Conservation (phyloP, 2,888 invertebrate genomes). For the Trissonchulus latispiculum region DNA sequence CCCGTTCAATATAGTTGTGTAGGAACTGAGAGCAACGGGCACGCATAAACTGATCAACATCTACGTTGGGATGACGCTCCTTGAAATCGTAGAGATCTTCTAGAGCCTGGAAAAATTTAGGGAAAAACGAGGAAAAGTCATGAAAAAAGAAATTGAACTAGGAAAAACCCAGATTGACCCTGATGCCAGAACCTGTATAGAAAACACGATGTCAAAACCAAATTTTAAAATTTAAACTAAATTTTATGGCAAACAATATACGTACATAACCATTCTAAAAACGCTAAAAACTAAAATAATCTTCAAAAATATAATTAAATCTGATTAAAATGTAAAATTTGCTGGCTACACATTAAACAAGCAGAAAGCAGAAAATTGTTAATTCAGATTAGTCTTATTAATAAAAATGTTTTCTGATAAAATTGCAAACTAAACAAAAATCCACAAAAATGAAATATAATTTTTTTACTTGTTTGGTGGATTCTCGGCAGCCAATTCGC, state of each 20-base stretch:
- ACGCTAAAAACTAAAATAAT: no score
- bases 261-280: no score
- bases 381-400: not conserved
- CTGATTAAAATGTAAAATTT: not conserved
- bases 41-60: slow-evolving; percentile 29
- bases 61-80: slow-evolving; percentile 45
- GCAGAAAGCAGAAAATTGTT: no score
- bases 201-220: no score
- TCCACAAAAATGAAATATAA: not conserved
- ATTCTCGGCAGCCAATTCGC: slow-evolving; percentile 18
- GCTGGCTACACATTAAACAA: not conserved
- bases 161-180: no score
- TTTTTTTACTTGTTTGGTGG: slow-evolving; percentile 19
- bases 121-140: no score
- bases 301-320: no score
- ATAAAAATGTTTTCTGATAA: not conserved
- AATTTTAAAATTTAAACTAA: no score
- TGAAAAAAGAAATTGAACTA: no score
- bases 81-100: slow-evolving; percentile 47
- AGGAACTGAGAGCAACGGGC: not conserved
- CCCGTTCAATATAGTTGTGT: not conserved
- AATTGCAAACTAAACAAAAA: not conserved
- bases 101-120: no score
- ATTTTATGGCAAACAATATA: no score
- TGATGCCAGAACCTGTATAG: no score